Conservation (phyloP, 2,113 vertebrate species). For the Spizaetus ornatus region DNA sequence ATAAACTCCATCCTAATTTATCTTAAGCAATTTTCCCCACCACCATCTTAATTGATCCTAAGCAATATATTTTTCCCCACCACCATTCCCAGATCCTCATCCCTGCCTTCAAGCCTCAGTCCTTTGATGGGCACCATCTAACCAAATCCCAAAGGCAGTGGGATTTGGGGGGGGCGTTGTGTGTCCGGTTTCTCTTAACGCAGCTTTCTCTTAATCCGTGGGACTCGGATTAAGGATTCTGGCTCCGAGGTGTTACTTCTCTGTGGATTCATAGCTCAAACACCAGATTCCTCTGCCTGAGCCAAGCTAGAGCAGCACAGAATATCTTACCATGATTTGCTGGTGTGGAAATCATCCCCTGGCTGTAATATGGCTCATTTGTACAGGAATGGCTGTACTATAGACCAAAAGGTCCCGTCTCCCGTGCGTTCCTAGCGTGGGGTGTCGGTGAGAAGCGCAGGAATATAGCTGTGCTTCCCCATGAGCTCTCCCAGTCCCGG, state of each 20-base stretch:
- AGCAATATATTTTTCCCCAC: background rate
- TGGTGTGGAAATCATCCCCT: background rate
- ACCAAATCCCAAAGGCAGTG: background rate
- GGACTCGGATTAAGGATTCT: background rate
- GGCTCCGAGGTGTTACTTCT: background rate
- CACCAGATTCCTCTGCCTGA: background rate
- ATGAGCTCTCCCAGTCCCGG: background rate
- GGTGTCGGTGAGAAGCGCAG: background rate
- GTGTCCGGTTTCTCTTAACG: background rate
- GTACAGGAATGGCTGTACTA: background rate
- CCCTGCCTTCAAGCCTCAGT: background rate
- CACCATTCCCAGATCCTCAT: background rate
- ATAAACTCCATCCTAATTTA: background rate
- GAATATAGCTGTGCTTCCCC: fast-evolving
- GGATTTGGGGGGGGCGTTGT: background rate
- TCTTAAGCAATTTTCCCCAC: background rate
- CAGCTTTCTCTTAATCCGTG: background rate
- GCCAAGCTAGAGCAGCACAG: background rate
- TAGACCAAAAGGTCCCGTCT: background rate
- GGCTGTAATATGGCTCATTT: too few relatives aligned
- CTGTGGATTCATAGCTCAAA: background rate
- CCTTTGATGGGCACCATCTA: background rate
- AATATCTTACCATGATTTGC: background rate
- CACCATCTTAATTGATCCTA: background rate
- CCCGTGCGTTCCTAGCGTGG: fast-evolving